Percentiles rank a stretch among this genome's conserved stretches.
These are phyloP conservation scores for Rousettus madagascariensis DNA, from an alignment of 2,797 vertebrate species.

Conservation along the genomic window DNA sequence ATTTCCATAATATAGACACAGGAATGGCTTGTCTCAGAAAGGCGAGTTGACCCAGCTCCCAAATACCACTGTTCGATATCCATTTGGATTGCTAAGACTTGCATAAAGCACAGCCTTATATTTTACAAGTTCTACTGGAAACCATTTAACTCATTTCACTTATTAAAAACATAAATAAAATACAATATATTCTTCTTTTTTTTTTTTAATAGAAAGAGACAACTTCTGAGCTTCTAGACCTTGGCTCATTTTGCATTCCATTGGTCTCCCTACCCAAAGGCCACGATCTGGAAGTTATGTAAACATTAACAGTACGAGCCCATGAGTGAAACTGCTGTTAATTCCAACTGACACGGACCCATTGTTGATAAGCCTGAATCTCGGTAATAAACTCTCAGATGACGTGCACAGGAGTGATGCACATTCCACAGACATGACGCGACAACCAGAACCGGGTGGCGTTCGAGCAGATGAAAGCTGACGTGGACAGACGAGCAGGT, in stretches of 20 bases:
- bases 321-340: slow-evolving; percentile 33
- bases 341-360: slow-evolving; percentile 35
- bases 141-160: slow-evolving; percentile 46
- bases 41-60: not conserved
- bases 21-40: not conserved
- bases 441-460: not conserved
- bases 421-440: not conserved
- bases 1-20: not conserved
- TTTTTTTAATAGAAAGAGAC: not conserved
- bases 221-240: not conserved
- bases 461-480: slow-evolving; percentile 38
- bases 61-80: not conserved
- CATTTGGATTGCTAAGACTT: not conserved
- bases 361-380: slow-evolving; percentile 18
- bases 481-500: slow-evolving; percentile 47
- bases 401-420: slow-evolving; percentile 7
- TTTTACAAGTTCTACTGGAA: slow-evolving; percentile 56
- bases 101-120: not conserved
- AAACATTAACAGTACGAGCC: slow-evolving; percentile 54
- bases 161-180: slow-evolving; percentile 60
- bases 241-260: slow-evolving; percentile 23
- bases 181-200: not conserved
- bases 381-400: not conserved
- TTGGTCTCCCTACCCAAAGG: not conserved
- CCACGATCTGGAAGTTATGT: slow-evolving; percentile 57